Evolutionary conservation across 37 sponge, comb jelly and placozoan genomes (phyloP), one percentile per base, ranked within the genome.

Genomic region (Halisarca cf. caerulea): DNA sequence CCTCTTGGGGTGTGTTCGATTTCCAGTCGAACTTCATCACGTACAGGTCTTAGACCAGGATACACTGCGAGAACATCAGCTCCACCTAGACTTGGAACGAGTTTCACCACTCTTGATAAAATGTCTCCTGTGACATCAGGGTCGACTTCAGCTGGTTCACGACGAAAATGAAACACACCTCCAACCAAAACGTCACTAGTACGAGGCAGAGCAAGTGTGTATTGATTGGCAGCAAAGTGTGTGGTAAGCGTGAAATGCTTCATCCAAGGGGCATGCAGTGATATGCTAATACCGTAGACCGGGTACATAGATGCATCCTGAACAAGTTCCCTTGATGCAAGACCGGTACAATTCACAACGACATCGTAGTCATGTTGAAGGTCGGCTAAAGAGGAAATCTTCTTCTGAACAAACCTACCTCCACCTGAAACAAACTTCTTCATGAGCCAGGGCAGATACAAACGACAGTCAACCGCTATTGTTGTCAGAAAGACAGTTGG

Each of bases 321-420:
- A n/a, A 81, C 41, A 20, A 95, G 79, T 17, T 83, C 59, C 24
- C 70, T 30, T 2, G 95, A 58, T 2, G 89, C 92, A 15, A 94
- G 59, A 59, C 95, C 95, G 14, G 93, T 90, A 82, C 95, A 95
- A 74, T 95, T 95, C 53, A 95, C 58, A n/a, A 92, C 86, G 0
- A 95, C 24, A 44, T 87, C 88, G 57, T 90, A 87, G 15, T 57
- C 58, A 24, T 30, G 25, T 3, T 23, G 32, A 11, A 91, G 72
- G 38, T 89, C 77, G 7, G 82, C 57, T 0, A 94, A 42, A 24
- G 33, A 42, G 3, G 35, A 15, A 0, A 94, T 33, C 68, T 80
- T 78, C 70, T 38, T 83, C 75, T 84, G 68, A 23, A 69, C 70
- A 28, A 93, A n/a, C 0, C 24, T 37, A 24, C 70, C 90, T 23